Base-by-base conservation (phyloP, 2,113 vertebrate genomes). In the Nibea coibor region DNA sequence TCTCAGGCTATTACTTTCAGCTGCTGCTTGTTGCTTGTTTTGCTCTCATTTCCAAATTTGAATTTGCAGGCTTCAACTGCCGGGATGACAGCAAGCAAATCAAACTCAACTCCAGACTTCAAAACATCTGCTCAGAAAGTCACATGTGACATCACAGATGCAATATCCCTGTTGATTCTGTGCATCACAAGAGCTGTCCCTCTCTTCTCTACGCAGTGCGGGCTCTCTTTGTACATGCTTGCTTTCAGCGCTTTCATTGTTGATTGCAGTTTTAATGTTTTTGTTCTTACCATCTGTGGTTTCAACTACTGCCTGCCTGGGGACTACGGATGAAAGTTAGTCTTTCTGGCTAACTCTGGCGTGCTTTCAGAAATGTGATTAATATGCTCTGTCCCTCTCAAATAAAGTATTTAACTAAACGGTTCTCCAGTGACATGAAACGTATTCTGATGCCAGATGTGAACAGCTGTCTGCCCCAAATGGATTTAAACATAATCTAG, bases 81-180 rank as follows among this genome's bases (percentile, higher is more conserved):
- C 59, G 58, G 64, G 31, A 70, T 72, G 71, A 63, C 72, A 75
- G 71, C 66, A 39, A 73, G 53, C 51, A 50, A 43, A 51, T 70
- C 35, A 69, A 67, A 72, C 42, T 47, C 22, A 22, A 22, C 20
- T 68, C 51, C 20, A 54, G 43, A 47, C 28, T 72, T 75, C 2
- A 59, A 61, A 64, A 65, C 70, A 81, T 78, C 56, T 82, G 66
- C 70, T 75, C 26, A 45, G 15, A 66, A 65, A 75, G 35, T 63
- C 11, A 10, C 54, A 57, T 11, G 12, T 62, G 66, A 72, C 59
- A 74, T 65, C n/a, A 54, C 75, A 70, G 50, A 73, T 64, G 26
- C 17, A 45, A 31, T 19, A 8, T 64, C 51, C 24, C 15, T 39
- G 35, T 39, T 39, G 35, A 39, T 39, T 39, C 35, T 39, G 35